These are phyloP conservation scores for Trachelus iudaicus DNA, from an alignment of 2,888 invertebrate genomes.

Conservation along the genomic window DNA sequence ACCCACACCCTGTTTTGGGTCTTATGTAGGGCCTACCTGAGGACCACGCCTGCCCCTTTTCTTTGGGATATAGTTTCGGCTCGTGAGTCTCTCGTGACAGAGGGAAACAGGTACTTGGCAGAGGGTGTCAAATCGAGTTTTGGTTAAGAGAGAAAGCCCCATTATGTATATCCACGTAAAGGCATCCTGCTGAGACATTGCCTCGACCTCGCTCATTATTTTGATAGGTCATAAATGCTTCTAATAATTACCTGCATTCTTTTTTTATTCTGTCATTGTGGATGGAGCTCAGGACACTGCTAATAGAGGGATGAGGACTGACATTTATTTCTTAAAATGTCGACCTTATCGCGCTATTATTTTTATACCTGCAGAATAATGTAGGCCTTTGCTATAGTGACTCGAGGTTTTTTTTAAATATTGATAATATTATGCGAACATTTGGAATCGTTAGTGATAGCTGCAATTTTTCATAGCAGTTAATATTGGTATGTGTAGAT, in stretches of 20 bases:
- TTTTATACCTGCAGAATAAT: not conserved
- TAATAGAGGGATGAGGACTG: not conserved
- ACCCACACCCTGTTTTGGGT: conserved; percentile 18
- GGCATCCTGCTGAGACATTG: not conserved
- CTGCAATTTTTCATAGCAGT: not conserved
- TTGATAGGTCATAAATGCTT: conserved; percentile 5
- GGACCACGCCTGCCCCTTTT: conserved; percentile 43
- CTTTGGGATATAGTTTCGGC: not conserved
- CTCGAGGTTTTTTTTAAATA: not conserved
- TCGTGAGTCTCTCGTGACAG: conserved; percentile 7
- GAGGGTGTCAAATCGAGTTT: conserved; percentile 15
- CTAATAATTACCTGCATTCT: conserved; percentile 5
- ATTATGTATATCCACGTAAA: conserved; percentile 4
- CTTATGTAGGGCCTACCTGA: conserved; percentile 35
- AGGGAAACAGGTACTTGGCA: conserved; percentile 17
- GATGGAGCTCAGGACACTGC: not conserved
- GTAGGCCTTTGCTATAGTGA: not conserved
- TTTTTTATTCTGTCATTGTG: not conserved
- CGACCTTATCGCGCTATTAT: not conserved
- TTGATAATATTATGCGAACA: not conserved
- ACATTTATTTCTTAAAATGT: not conserved
- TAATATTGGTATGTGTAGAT: not conserved
- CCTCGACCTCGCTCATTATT: conserved; percentile 6
- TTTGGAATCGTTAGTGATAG: not conserved
- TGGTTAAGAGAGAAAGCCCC: not conserved